phyloP scores from a whole-genome alignment of 2,888 invertebrate species.

The Agrotis exclamationis region DNA sequence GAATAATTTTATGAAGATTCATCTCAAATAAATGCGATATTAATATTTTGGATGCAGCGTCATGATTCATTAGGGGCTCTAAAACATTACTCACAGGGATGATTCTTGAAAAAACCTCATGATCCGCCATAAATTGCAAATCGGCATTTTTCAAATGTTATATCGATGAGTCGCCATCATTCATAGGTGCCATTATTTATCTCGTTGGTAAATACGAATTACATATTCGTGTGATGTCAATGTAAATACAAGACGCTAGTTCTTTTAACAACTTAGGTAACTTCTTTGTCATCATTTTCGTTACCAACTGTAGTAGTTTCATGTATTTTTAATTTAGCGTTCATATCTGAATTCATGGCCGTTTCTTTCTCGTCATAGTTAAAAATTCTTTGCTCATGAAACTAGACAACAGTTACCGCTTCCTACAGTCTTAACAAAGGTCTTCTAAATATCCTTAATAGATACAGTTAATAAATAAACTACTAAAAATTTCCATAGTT shows the following conservation, averaged over 20 bases:
- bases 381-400: neutral
- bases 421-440: constrained; percentile 37
- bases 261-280: constrained; percentile 9
- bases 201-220: neutral
- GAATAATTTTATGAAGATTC: neutral
- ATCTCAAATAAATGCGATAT: neutral
- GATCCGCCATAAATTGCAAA: neutral
- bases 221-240: constrained; percentile 24
- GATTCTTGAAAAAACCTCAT: neutral
- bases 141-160: constrained; percentile 12
- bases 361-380: neutral
- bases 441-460: constrained; percentile 49
- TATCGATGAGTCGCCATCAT: constrained; percentile 17
- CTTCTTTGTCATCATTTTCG: constrained; percentile 6
- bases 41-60: neutral
- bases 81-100: neutral
- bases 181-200: constrained; percentile 16
- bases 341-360: neutral
- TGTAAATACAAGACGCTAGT: constrained; percentile 18
- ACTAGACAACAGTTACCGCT: constrained; percentile 11
- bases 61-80: constrained; percentile 14
- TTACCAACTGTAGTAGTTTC: constrained; percentile 1
- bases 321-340: constrained; percentile 21
- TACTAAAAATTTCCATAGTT: constrained; percentile 53
- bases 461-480: constrained; percentile 41